Evolutionary conservation across 2,113 vertebrate genomes (phyloP).

Genomic region (Thalassoma bifasciatum): DNA sequence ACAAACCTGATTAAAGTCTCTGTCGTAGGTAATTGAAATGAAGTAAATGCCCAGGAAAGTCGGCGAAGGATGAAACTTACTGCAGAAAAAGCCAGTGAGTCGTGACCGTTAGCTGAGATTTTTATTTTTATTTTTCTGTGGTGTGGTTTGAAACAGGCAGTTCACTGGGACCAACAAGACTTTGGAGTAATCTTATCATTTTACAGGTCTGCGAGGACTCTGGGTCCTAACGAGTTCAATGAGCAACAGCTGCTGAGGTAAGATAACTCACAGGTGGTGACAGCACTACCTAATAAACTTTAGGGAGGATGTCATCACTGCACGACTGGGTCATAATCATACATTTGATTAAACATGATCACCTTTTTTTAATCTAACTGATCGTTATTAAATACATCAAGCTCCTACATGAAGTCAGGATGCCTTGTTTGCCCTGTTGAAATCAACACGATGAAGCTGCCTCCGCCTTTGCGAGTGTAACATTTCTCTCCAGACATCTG

Average conservation of each 20-base stretch:
- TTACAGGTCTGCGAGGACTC: too few species aligned
- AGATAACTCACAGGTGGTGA: conserved; percentile 46
- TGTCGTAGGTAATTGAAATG: not conserved
- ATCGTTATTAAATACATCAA: not conserved
- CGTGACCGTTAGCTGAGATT: conserved; percentile 43
- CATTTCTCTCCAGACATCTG: conserved; percentile 32
- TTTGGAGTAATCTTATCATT: not conserved
- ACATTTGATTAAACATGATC: too few species aligned
- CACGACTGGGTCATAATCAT: not conserved
- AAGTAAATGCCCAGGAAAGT: not conserved
- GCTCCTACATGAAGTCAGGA: not conserved
- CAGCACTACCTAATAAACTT: not conserved
- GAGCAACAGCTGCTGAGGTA: conserved; percentile 44
- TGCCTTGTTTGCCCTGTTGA: conserved; percentile 9
- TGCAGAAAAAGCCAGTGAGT: conserved; percentile 42
- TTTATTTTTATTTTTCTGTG: conserved; percentile 9
- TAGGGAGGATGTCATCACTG: not conserved
- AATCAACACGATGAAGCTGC: conserved; percentile 31
- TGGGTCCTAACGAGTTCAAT: conserved; percentile 15
- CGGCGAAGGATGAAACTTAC: conserved; percentile 17
- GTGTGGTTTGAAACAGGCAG: not conserved
- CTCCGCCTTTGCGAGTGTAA: conserved; percentile 23
- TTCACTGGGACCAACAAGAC: not conserved
- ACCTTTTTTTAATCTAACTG: not conserved
- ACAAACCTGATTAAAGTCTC: not conserved